phyloP scores from a whole-genome alignment of 2,797 vertebrate species.

The Rhinella marina region DNA sequence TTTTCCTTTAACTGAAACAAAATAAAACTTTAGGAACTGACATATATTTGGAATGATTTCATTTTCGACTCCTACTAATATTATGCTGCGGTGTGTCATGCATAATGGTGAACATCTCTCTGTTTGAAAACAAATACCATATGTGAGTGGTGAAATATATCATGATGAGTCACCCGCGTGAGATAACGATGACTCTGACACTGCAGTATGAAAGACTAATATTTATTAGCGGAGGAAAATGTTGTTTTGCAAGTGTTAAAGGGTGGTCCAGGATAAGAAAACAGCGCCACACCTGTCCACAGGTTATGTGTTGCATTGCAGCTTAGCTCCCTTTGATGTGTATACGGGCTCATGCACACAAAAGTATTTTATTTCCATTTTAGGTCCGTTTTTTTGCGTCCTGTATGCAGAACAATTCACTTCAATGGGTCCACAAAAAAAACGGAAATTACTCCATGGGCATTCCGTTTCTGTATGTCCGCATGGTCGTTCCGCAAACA shows the following conservation, averaged over 20 bases:
- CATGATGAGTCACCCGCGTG: neutral
- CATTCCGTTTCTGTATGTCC: too few species aligned
- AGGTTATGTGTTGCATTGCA: too few species aligned
- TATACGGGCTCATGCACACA: too few species aligned
- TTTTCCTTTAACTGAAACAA: neutral
- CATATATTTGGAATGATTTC: neutral
- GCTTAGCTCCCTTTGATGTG: too few species aligned
- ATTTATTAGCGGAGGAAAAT: neutral
- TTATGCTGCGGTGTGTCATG: neutral
- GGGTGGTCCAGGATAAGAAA: too few species aligned
- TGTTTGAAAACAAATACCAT: slow-evolving; percentile 18
- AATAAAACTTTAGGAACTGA: neutral
- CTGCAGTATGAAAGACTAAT: neutral
- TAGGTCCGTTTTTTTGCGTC: too few species aligned
- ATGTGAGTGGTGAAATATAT: neutral
- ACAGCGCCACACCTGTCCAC: too few species aligned
- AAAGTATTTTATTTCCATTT: too few species aligned
- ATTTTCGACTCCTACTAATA: neutral
- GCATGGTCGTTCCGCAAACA: too few species aligned
- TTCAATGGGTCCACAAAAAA: too few species aligned
- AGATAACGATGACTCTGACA: neutral
- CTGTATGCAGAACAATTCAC: too few species aligned
- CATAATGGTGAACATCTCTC: neutral
- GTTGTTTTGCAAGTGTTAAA: neutral
- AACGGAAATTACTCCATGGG: too few species aligned